Evolutionary conservation across 2,888 invertebrate species (phyloP).

Genomic region (Criorhina ranunculi): DNA sequence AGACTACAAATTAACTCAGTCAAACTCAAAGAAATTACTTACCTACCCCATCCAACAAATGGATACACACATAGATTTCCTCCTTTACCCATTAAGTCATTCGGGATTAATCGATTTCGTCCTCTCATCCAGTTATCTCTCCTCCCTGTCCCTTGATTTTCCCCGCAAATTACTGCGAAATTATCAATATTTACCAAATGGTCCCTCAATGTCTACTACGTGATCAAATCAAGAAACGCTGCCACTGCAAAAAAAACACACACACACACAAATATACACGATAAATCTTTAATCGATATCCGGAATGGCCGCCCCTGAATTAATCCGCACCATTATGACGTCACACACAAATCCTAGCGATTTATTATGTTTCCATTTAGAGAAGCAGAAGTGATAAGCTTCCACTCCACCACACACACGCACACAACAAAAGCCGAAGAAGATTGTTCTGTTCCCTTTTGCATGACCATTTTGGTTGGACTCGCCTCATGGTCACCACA

Average conservation of each 20-base stretch:
- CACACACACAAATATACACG: background rate
- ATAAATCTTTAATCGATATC: slow-evolving; percentile 55
- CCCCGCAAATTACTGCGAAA: slow-evolving; percentile 27
- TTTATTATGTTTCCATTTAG: slow-evolving; percentile 49
- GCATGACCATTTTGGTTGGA: slow-evolving; percentile 1
- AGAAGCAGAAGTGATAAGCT: slow-evolving; percentile 18
- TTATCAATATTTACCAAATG: slow-evolving; percentile 64
- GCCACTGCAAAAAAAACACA: background rate
- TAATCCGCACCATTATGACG: slow-evolving; percentile 42
- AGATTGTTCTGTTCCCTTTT: background rate
- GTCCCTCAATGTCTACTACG: slow-evolving; percentile 53
- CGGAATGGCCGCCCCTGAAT: slow-evolving; percentile 38
- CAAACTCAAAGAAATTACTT: slow-evolving; percentile 18
- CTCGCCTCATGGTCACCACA: too few relatives aligned
- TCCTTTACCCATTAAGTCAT: slow-evolving; percentile 27
- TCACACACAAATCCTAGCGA: slow-evolving; percentile 37
- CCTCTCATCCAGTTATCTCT: background rate
- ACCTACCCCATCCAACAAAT: slow-evolving; percentile 12
- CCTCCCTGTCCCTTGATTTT: too few relatives aligned
- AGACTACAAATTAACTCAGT: background rate
- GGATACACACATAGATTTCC: slow-evolving; percentile 1
- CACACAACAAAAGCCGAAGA: slow-evolving; percentile 1
- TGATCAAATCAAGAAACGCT: slow-evolving; percentile 52
- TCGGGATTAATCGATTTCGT: slow-evolving; percentile 17
- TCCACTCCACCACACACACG: background rate